These are phyloP conservation scores for Atlantisia rogersi DNA, from an alignment of 2,113 vertebrate genomes.

Conservation along the genomic window DNA sequence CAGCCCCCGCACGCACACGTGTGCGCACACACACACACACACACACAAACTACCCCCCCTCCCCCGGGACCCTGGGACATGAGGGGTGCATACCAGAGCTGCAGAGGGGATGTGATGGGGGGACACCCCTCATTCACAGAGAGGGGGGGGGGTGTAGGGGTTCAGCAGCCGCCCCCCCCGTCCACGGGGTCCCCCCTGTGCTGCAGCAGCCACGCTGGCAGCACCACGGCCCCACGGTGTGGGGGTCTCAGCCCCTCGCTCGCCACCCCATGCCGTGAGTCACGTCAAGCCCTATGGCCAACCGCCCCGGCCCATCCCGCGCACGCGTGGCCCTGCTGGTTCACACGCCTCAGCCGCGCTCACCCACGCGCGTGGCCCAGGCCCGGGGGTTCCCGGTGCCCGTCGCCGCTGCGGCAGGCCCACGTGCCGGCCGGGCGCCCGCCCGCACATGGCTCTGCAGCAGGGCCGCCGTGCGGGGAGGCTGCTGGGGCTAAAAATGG, in stretches of 20 bases:
- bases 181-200: neutral
- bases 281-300: neutral
- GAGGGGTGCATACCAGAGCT: neutral
- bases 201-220: accelerated
- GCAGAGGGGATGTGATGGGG: neutral
- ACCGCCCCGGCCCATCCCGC: neutral
- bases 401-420: slow-evolving; percentile 65
- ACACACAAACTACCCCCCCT: neutral
- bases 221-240: accelerated
- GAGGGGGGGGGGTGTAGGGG: neutral
- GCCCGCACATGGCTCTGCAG: slow-evolving; percentile 78
- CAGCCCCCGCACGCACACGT: neutral
- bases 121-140: neutral
- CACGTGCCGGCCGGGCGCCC: slow-evolving; percentile 75
- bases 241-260: neutral
- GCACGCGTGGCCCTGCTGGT: neutral
- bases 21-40: too few relatives aligned
- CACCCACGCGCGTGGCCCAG: too few relatives aligned
- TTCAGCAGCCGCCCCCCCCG: neutral
- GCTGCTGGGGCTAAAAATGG: slow-evolving; percentile 81
- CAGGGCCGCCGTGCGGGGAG: slow-evolving; percentile 67
- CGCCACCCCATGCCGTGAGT: neutral
- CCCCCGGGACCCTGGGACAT: neutral
- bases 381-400: slow-evolving; percentile 67
- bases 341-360: too few relatives aligned